Conservation (phyloP, 2,888 invertebrate genomes). For the Lacanobia wlatinum region DNA sequence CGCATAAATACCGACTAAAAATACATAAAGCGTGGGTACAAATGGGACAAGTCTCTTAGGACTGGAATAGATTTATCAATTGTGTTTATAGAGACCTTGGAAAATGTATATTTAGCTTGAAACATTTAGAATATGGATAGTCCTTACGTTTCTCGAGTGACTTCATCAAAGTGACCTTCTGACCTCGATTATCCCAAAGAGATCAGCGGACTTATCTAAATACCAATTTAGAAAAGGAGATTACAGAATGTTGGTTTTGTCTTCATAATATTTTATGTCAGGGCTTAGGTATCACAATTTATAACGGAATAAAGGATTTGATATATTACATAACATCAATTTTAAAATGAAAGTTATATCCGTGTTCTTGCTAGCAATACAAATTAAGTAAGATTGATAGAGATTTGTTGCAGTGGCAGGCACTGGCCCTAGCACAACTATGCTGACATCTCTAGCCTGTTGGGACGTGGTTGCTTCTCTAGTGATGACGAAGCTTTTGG, state of each 20-base stretch:
- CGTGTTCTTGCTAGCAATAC: not conserved
- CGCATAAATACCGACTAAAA: slow-evolving; percentile 34
- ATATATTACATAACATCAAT: not conserved
- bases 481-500: too few species aligned
- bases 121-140: slow-evolving; percentile 2
- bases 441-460: too few species aligned
- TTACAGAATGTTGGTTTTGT: slow-evolving; percentile 7
- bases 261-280: slow-evolving; percentile 7
- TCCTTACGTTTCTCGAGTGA: slow-evolving; percentile 1
- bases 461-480: too few species aligned
- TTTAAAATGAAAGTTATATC: not conserved
- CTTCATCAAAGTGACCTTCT: slow-evolving; percentile 19
- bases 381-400: not conserved
- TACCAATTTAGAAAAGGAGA: slow-evolving; percentile 32
- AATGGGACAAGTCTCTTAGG: slow-evolving; percentile 32
- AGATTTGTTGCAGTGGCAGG: too few species aligned
- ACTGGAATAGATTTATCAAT: slow-evolving; percentile 31
- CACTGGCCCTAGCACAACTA: too few species aligned
- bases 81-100: slow-evolving; percentile 3
- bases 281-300: not conserved
- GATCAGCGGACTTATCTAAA: slow-evolving; percentile 29
- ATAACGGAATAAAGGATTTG: not conserved
- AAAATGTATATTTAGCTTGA: slow-evolving; percentile 19
- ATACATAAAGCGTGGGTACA: slow-evolving; percentile 41
- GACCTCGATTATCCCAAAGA: slow-evolving; percentile 6